Evolutionary conservation across 2,113 vertebrate genomes (phyloP).

Genomic region (Spermophilus dauricus): DNA sequence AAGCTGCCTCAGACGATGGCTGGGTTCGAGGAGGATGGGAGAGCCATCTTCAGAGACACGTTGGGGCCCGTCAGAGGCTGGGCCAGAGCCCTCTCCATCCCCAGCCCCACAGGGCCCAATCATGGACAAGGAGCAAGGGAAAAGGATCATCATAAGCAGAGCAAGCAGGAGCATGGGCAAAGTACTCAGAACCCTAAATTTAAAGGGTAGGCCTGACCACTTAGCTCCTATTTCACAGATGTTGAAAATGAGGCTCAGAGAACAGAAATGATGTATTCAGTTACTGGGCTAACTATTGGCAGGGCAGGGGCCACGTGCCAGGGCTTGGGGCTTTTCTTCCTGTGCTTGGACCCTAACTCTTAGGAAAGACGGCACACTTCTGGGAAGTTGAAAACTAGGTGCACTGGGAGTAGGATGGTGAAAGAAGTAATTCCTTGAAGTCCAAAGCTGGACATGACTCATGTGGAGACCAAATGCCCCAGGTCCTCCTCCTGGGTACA

Average conservation of each 20-base stretch:
- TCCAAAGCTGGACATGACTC: not conserved
- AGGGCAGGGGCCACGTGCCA: not conserved
- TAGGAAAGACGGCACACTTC: not conserved
- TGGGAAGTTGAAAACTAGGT: not conserved
- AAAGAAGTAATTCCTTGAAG: not conserved
- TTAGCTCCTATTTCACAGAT: not conserved
- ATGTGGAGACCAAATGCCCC: not conserved
- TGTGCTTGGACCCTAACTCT: not conserved
- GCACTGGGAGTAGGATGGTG: not conserved
- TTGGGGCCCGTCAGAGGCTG: not conserved
- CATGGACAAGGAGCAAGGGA: not conserved
- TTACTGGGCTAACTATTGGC: not conserved
- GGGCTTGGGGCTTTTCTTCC: not conserved
- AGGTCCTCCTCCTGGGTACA: fast-evolving
- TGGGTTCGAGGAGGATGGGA: not conserved
- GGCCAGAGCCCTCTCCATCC: not conserved
- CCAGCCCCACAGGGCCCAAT: fast-evolving
- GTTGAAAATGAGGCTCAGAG: not conserved
- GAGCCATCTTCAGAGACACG: not conserved
- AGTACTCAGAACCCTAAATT: not conserved
- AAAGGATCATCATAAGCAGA: not conserved
- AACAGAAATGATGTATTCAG: not conserved
- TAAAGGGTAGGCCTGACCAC: not conserved
- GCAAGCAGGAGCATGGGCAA: not conserved
- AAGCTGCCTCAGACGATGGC: not conserved